Conservation (phyloP, 1,140 invertebrate species). For the Cydia fagiglandana region DNA sequence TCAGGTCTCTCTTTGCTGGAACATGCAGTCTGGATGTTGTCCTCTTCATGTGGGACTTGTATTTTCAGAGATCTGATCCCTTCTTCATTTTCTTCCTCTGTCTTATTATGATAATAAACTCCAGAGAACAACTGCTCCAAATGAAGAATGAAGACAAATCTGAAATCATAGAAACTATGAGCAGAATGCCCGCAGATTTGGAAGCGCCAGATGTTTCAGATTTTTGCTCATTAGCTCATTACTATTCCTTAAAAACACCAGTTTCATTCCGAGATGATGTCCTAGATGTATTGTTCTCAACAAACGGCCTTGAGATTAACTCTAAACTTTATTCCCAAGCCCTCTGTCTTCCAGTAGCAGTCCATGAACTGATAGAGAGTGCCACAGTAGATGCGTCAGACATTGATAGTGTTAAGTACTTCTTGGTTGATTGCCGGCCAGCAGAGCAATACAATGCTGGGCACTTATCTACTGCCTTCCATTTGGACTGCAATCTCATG, state of each 20-base stretch:
- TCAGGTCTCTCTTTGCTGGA: constrained; percentile 93
- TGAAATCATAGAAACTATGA: constrained; percentile 86
- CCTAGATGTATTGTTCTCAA: constrained; percentile 81
- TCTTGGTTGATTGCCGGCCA: constrained; percentile 97
- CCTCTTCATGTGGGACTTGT: constrained; percentile 97
- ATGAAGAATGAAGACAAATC: constrained; percentile 88
- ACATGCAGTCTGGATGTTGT: constrained; percentile 92
- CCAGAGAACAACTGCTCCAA: constrained; percentile 92
- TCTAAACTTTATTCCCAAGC: constrained; percentile 87
- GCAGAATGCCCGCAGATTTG: constrained; percentile 89
- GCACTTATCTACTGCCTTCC: constrained; percentile 97
- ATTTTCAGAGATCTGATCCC: constrained; percentile 97
- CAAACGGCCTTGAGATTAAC: constrained; percentile 72
- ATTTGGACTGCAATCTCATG: constrained; percentile 98
- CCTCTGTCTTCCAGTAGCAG: constrained; percentile 95
- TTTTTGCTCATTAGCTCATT: constrained; percentile 97
- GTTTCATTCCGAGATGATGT: constrained; percentile 92
- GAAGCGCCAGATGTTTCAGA: constrained; percentile 97
- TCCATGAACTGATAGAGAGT: constrained; percentile 91
- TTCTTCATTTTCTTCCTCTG: constrained; percentile 98
- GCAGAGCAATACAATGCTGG: constrained; percentile 98
- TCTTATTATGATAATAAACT: constrained; percentile 97
- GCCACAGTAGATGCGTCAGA: constrained; percentile 82
- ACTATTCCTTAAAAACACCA: constrained; percentile 95
- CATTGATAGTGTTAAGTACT: constrained; percentile 89